Evolutionary conservation across 2,888 invertebrate species (phyloP).

Genomic region (Macrosoma leucophasiata): DNA sequence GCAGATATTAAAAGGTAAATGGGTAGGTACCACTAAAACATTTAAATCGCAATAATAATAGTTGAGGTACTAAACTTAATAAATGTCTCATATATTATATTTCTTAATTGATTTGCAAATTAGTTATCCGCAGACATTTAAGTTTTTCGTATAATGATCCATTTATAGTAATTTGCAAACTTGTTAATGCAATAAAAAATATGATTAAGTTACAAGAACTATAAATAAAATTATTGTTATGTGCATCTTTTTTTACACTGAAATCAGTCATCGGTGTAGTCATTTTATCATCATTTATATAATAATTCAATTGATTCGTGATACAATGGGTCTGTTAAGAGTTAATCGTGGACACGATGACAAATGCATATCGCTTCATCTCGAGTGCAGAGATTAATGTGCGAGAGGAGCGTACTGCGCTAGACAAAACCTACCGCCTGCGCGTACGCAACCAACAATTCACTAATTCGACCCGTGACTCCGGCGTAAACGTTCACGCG

Average conservation of each 20-base stretch:
- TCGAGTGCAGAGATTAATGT: constrained; percentile 65
- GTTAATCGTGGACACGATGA: constrained; percentile 69
- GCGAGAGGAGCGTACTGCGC: constrained; percentile 52
- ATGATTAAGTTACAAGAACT: too few species aligned
- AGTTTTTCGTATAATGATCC: too few species aligned
- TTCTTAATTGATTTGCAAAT: too few species aligned
- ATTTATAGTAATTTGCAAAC: too few species aligned
- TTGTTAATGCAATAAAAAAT: too few species aligned
- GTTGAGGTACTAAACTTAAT: too few species aligned
- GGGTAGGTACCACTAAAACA: too few species aligned
- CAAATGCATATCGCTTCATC: constrained; percentile 74
- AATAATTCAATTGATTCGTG: constrained; percentile 67
- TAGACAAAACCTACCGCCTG: constrained; percentile 68
- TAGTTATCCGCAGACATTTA: too few species aligned
- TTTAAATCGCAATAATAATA: too few species aligned
- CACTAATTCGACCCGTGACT: constrained; percentile 57
- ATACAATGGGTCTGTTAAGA: constrained; percentile 60
- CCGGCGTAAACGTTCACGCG: constrained; percentile 51
- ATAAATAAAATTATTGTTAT: too few species aligned
- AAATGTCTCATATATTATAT: too few species aligned
- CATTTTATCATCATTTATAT: constrained; percentile 33
- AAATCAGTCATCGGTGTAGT: constrained; percentile 35
- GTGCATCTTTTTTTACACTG: constrained; percentile 2
- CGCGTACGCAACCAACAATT: constrained; percentile 53
- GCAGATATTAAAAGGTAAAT: too few species aligned